Conservation (phyloP, 2,888 invertebrate genomes). For the Lithophane semibrunnea region DNA sequence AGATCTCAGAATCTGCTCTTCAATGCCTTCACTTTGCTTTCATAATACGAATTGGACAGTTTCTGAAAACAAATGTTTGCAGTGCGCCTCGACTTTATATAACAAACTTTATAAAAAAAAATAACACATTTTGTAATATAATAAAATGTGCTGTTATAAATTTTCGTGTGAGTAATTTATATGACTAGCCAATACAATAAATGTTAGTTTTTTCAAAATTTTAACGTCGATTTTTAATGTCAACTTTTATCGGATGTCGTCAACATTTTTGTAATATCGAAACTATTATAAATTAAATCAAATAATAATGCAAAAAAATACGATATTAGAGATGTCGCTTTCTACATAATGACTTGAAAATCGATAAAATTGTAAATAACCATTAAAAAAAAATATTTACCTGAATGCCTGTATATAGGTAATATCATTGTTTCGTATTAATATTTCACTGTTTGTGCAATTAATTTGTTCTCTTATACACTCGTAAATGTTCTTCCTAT, state of each 20-base stretch:
- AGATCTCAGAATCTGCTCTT: neutral
- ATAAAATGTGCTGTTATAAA: slow-evolving; percentile 70
- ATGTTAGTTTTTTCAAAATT: slow-evolving; percentile 50
- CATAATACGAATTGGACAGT: neutral
- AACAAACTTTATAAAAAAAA: slow-evolving; percentile 60
- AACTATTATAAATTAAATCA: neutral
- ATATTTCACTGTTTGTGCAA: slow-evolving; percentile 86
- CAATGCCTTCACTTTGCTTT: neutral
- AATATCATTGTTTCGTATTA: slow-evolving; percentile 76
- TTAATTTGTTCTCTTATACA: slow-evolving; percentile 85
- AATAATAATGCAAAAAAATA: slow-evolving; percentile 6
- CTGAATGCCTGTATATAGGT: slow-evolving; percentile 62
- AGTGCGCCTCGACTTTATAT: slow-evolving; percentile 59
- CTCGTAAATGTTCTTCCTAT: slow-evolving; percentile 87
- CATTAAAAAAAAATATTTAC: slow-evolving; percentile 49
- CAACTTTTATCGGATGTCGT: slow-evolving; percentile 5
- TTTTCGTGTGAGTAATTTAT: slow-evolving; percentile 74
- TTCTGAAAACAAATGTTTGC: slow-evolving; percentile 34
- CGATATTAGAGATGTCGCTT: slow-evolving; percentile 1
- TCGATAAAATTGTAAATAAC: slow-evolving; percentile 43
- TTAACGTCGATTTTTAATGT: slow-evolving; percentile 38
- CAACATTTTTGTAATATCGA: slow-evolving; percentile 22
- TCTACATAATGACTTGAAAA: slow-evolving; percentile 14
- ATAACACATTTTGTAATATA: slow-evolving; percentile 60
- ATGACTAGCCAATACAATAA: slow-evolving; percentile 63